phyloP scores from a whole-genome alignment of 2,888 invertebrate genomes.

The Congeria kusceri region DNA sequence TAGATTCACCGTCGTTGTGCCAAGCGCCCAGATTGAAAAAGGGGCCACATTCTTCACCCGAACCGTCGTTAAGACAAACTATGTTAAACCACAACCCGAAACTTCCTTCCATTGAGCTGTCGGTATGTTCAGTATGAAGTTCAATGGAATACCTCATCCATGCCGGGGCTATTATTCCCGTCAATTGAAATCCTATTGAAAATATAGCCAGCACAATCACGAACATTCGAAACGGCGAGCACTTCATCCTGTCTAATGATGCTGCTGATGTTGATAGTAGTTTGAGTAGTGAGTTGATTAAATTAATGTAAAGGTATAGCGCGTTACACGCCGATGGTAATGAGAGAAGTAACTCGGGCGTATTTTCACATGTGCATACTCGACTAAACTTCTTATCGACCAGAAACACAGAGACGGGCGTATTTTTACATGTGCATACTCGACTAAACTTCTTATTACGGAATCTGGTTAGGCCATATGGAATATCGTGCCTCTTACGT shows the following conservation, averaged over 20 bases:
- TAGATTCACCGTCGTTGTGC: no score
- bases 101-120: background rate
- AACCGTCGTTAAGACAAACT: background rate
- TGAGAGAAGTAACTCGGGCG: no score
- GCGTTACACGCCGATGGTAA: no score
- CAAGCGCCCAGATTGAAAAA: background rate
- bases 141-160: background rate
- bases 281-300: no score
- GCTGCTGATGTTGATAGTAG: background rate
- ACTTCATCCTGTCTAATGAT: background rate
- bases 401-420: no score
- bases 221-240: background rate
- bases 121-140: background rate
- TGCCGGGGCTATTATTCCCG: background rate
- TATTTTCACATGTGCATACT: no score
- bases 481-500: no score
- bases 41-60: background rate
- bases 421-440: no score
- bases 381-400: no score
- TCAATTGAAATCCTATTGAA: constrained; percentile 1
- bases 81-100: background rate
- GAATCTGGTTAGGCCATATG: no score
- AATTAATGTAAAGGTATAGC: no score
- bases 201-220: background rate
- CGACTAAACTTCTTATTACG: no score